These are phyloP conservation scores for Styela clava DNA, from an alignment of 23 tunicate genomes.

Conservation along the genomic window DNA sequence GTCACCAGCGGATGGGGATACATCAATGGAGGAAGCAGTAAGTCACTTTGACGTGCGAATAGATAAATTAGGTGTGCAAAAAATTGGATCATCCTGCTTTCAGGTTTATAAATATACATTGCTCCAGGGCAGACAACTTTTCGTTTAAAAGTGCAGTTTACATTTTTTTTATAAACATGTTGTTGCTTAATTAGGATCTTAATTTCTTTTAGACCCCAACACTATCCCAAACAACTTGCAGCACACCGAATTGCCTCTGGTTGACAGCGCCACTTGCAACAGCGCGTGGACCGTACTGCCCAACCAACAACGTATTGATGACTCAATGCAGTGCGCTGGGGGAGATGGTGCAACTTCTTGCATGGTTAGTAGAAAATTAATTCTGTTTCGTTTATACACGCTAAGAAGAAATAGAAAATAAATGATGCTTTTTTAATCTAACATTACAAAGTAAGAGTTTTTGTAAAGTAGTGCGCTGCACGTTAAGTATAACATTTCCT, in stretches of 20 bases:
- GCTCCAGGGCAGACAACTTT: no score
- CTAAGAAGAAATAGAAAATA: background rate
- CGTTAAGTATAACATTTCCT: no score
- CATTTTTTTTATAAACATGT: no score
- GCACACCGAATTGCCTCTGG: conserved; percentile 36
- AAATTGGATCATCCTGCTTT: background rate
- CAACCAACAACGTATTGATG: conserved; percentile 38
- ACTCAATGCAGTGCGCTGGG: conserved; percentile 62
- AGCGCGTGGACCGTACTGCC: conserved; percentile 38
- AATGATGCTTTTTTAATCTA: no score
- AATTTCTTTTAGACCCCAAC: conserved; percentile 26
- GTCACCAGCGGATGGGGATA: conserved; percentile 85
- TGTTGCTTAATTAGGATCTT: no score
- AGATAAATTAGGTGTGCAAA: background rate
- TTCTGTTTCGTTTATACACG: background rate
- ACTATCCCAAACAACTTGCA: conserved; percentile 54
- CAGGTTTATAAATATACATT: background rate
- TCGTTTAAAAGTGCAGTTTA: no score
- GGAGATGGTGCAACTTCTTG: conserved; percentile 74
- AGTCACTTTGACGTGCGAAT: background rate
- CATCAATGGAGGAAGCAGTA: conserved; percentile 47
- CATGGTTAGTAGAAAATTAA: conserved; percentile 37
- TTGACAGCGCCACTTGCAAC: conserved; percentile 33
- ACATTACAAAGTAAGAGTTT: no score
- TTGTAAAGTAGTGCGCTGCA: no score